Percentiles rank a stretch among this genome's conserved stretches.
Conservation (phyloP, 2,888 invertebrate genomes). For the Geophilus truncorum region DNA sequence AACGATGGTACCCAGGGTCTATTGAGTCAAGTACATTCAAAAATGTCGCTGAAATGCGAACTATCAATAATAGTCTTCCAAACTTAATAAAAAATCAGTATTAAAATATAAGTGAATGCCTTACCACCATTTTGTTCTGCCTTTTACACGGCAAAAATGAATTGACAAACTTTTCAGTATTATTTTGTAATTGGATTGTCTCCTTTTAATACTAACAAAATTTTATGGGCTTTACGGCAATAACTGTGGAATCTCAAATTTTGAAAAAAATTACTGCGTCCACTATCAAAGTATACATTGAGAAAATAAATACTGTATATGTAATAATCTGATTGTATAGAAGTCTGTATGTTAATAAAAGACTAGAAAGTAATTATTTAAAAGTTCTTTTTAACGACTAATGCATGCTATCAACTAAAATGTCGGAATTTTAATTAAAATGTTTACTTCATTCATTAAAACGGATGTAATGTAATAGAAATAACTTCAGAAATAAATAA, state of each 20-base stretch:
- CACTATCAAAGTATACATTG: neutral
- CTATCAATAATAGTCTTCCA: constrained; percentile 16
- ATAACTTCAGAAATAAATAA: neutral
- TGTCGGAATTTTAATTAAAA: neutral
- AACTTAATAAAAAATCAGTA: neutral
- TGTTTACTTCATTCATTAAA: no score
- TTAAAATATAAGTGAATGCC: neutral
- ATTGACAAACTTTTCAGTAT: neutral
- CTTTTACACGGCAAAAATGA: neutral
- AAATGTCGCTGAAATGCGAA: neutral
- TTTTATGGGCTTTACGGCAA: constrained; percentile 5
- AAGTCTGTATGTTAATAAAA: neutral
- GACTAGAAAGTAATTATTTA: neutral
- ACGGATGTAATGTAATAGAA: neutral
- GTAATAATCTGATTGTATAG: neutral
- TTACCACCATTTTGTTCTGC: neutral
- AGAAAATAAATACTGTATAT: neutral
- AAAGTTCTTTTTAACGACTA: neutral
- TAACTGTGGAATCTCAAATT: neutral
- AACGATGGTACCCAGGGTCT: neutral
- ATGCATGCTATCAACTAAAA: neutral
- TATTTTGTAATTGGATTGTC: neutral
- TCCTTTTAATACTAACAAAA: neutral
- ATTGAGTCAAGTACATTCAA: neutral
- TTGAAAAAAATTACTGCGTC: neutral